These are phyloP conservation scores for Anthrax anthrax DNA, from an alignment of 2,888 invertebrate species.

Conservation along the genomic window DNA sequence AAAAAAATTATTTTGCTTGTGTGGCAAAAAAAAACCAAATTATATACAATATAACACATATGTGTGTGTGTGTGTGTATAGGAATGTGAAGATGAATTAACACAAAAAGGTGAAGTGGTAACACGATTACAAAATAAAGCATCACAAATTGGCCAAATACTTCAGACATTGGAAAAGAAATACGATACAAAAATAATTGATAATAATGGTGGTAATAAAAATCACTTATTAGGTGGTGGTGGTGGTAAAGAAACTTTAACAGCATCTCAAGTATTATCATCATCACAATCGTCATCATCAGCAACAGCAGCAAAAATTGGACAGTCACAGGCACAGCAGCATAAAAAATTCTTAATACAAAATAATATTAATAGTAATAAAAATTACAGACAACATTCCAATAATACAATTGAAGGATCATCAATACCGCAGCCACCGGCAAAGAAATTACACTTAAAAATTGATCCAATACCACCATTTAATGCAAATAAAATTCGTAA, in stretches of 20 bases:
- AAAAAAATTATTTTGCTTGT: too few relatives aligned
- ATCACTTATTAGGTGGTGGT: constrained; percentile 35
- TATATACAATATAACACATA: too few relatives aligned
- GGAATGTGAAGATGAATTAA: constrained; percentile 91
- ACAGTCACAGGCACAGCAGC: neutral
- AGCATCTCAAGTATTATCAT: constrained; percentile 19
- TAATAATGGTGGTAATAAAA: constrained; percentile 53
- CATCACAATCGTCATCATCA: constrained; percentile 26
- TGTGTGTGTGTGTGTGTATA: too few relatives aligned
- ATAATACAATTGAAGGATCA: too few relatives aligned
- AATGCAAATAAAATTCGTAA: constrained; percentile 39
- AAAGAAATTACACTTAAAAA: constrained; percentile 31
- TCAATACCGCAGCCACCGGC: constrained; percentile 27
- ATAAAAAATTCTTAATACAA: too few relatives aligned
- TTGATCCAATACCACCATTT: constrained; percentile 34
- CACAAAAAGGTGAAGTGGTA: constrained; percentile 93
- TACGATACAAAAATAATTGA: constrained; percentile 37
- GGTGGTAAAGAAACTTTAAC: constrained; percentile 27
- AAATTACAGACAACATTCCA: constrained; percentile 19
- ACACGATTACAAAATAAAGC: constrained; percentile 89
- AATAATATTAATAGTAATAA: constrained; percentile 1
- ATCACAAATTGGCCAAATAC: constrained; percentile 85
- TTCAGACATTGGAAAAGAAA: constrained; percentile 72
- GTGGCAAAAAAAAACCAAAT: neutral
- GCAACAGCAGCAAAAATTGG: constrained; percentile 26